These are phyloP conservation scores for Zele albiditarsus DNA, from an alignment of 2,888 invertebrate genomes.

Conservation along the genomic window DNA sequence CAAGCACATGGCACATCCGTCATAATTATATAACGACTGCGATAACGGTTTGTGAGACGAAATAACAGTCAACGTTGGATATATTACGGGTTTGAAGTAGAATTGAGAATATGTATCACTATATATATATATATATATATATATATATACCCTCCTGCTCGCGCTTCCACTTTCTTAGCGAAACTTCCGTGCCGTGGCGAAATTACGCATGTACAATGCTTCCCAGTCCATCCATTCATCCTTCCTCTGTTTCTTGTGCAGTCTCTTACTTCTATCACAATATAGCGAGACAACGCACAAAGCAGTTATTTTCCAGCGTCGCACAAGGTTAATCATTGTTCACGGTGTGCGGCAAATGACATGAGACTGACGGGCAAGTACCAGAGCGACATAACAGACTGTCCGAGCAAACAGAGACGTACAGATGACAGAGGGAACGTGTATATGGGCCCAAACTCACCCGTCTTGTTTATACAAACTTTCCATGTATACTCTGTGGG, in stretches of 20 bases:
- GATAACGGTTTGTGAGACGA: constrained; percentile 24
- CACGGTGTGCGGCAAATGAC: constrained; percentile 47
- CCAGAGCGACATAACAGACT: constrained; percentile 53
- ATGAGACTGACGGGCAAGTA: constrained; percentile 67
- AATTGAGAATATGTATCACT: too few species aligned
- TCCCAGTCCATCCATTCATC: constrained; percentile 8
- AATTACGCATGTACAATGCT: constrained; percentile 23
- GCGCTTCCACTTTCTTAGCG: constrained; percentile 19
- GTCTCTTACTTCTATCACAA: background rate
- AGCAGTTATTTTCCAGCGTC: constrained; percentile 68
- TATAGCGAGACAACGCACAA: constrained; percentile 28
- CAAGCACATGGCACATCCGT: constrained; percentile 33
- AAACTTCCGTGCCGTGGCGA: constrained; percentile 8
- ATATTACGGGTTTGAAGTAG: constrained; percentile 11
- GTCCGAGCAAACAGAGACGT: constrained; percentile 39
- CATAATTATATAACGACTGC: constrained; percentile 35
- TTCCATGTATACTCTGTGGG: constrained; percentile 21
- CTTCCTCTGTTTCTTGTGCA: constrained; percentile 18
- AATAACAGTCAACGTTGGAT: constrained; percentile 3
- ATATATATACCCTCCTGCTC: background rate
- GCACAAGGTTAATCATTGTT: constrained; percentile 70
- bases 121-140: constrained; percentile 13
- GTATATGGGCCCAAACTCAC: background rate
- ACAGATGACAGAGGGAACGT: constrained; percentile 38
- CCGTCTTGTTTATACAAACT: constrained; percentile 35